Evolutionary conservation across 2,888 invertebrate genomes (phyloP).

Genomic region (Myopa tessellatipennis): DNA sequence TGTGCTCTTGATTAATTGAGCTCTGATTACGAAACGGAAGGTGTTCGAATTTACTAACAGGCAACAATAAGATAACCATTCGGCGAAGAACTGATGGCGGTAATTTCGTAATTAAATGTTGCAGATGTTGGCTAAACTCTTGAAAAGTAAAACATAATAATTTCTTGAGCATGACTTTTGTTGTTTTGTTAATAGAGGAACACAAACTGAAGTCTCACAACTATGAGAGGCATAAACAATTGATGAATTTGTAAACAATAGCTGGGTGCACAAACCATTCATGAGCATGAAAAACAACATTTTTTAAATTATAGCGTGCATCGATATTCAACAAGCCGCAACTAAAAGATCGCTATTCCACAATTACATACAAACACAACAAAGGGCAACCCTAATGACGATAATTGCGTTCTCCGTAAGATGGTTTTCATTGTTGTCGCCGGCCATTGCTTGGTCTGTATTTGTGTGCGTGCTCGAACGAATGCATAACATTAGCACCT

Average conservation of each 20-base stretch:
- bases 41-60: neutral
- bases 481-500: constrained; percentile 64
- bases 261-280: constrained; percentile 32
- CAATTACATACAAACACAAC: constrained; percentile 44
- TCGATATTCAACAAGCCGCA: constrained; percentile 64
- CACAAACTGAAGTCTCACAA: neutral
- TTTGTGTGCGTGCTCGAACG: constrained; percentile 42
- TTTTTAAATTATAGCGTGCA: constrained; percentile 61
- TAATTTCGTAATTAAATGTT: constrained; percentile 33
- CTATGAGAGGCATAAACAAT: constrained; percentile 38
- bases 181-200: constrained; percentile 13
- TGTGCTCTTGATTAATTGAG: too few relatives aligned
- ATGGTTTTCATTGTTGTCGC: neutral
- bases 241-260: constrained; percentile 39
- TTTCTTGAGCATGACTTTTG: constrained; percentile 31
- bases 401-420: constrained; percentile 53
- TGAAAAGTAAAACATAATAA: constrained; percentile 34
- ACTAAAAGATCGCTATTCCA: constrained; percentile 56
- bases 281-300: constrained; percentile 57
- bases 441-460: constrained; percentile 6
- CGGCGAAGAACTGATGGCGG: constrained; percentile 14
- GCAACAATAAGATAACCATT: neutral
- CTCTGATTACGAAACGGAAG: neutral
- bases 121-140: constrained; percentile 37
- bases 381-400: constrained; percentile 35